Evolutionary conservation across 2,888 invertebrate genomes (phyloP), one percentile per base, ranked within the genome.

Genomic region (Trissolcus japonicus): DNA sequence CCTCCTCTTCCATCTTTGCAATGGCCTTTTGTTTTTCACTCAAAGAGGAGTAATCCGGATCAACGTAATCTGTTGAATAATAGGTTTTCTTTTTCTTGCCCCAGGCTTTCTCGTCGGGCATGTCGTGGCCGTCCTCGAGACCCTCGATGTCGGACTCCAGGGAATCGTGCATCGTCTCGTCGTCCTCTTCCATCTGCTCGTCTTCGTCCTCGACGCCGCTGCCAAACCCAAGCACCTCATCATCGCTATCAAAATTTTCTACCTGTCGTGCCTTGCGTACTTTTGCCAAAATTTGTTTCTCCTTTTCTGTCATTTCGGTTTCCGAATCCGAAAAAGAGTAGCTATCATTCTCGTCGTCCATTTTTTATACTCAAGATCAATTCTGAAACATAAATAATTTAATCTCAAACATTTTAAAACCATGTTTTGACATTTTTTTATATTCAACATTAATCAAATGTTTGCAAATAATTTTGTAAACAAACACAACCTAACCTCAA

Each of bases 31-130:
- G 94, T 82, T 91, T 91, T 46, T 92, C 93, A 85, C 76, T 86
- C 11, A 82, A 66, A 2, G 82, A 93, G 54, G 94, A 92, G 90
- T 94, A 96, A 89, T 97, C 96, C 83, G 94, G 93, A 90, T 97
- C 97, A 14, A 96, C 93, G 89, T 95, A 96, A 90, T 97, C 97
- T 0, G 96, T 95, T 60, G 94, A 93, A 89, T 97, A 97, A 87
- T 93, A 98, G 41, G 92, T 91, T 72, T 91, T 92, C 83, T 94
- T 95, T 80, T 94, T 94, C 85, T 93, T 94, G 54, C 98, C 98
- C 98, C 98, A 98, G 17, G 96, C 96, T 89, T 94, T 94, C 1
- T 93, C 91, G 88, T 96, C 93, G 0, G 96, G 96, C 78, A 96
- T 90, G 83, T 94, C 93, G 25, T 91, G 91, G 77, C 92, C 91